Evolutionary conservation across 2,888 invertebrate genomes (phyloP), one percentile per base, ranked within the genome.

Genomic region (Ethmia dodecea): DNA sequence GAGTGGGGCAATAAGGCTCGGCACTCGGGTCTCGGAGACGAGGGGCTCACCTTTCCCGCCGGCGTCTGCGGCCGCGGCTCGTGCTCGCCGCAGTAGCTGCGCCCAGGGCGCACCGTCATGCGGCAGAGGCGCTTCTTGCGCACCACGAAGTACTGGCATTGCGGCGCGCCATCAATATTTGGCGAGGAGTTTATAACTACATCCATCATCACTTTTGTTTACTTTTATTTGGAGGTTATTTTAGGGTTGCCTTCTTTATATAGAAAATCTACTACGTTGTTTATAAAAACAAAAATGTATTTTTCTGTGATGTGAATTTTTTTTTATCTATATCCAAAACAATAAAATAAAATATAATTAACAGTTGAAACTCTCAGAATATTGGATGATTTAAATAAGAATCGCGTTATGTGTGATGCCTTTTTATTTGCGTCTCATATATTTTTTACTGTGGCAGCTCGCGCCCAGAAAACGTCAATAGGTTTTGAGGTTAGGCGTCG

Each of bases 71-170:
- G 77, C 25, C 65, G 59, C 2, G 80, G 88, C 42, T 88, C 81
- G 61, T 93, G 94, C 59, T 94, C 94, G 0, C 92, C 93, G 59
- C 94, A 94, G 60, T 88, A 94, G 40, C 87, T 74, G 12, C 88
- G 87, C 1, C 91, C 92, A n/a, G 88, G 81, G 42, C 89, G 89
- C 3, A 92, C 90, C 0, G 91, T 89, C 93, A 94, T 93, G 47
- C 92, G 91, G 58, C 94, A 94, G 43, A 88, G 88, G 2, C 94
- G 87, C 57, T 92, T 92, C 52, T 94, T 94, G 14, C 92, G 84
- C 20, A 83, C 55, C 0, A 94, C 91, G 63, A 89, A 93, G 69
- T 87, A 89, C 37, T 89, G 88, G 52, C 92, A 92, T 46, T 86
- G 89, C 22, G 69, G 69, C 14, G 18, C 32, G 5, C n/a, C 36